These are phyloP conservation scores for Sebastes alutus DNA, from an alignment of 2,797 vertebrate species.

Conservation along the genomic window DNA sequence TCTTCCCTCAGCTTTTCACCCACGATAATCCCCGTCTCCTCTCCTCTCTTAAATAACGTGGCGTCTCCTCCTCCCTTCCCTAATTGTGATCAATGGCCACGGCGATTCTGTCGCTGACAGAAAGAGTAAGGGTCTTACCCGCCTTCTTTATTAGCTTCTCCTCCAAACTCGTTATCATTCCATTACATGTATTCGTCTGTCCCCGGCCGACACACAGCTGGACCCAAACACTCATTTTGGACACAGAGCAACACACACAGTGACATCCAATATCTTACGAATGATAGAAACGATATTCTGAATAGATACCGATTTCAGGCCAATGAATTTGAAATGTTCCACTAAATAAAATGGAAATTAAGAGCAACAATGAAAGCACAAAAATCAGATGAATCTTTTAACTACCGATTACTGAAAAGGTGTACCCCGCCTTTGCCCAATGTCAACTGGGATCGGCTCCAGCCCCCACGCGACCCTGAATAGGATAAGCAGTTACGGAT, in stretches of 20 bases:
- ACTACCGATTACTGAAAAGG: too few species aligned
- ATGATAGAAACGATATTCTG: too few species aligned
- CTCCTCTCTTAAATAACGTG: background rate
- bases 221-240: background rate
- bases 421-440: too few species aligned
- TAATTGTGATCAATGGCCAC: slow-evolving; percentile 44
- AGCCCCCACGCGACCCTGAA: too few species aligned
- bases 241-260: slow-evolving; percentile 6
- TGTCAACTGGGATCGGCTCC: too few species aligned
- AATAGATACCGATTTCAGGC: background rate
- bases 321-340: background rate
- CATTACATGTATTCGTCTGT: slow-evolving; percentile 48
- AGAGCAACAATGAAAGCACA: background rate
- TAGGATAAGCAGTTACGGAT: too few species aligned
- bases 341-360: background rate
- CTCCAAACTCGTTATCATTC: slow-evolving; percentile 54
- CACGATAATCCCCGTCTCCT: background rate
- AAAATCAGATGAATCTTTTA: background rate
- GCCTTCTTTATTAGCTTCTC: slow-evolving; percentile 25
- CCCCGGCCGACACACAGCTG: background rate
- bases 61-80: background rate
- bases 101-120: background rate
- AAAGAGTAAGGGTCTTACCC: slow-evolving; percentile 8
- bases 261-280: background rate
- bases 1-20: background rate